These are phyloP conservation scores for Anabas testudineus DNA, from an alignment of 2,797 vertebrate genomes.

Conservation along the genomic window DNA sequence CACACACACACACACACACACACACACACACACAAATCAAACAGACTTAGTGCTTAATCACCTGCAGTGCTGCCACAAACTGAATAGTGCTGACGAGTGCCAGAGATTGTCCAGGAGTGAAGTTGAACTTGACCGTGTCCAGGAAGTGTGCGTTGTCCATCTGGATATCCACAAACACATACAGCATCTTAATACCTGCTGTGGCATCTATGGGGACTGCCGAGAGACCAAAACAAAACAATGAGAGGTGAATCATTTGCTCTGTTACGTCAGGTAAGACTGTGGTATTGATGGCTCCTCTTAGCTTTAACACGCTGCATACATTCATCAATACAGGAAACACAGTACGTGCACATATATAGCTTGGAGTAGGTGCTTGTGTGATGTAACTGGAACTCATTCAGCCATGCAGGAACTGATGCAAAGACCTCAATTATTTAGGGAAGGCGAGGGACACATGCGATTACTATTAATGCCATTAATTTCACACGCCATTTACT, in stretches of 20 bases:
- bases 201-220: conserved; percentile 94
- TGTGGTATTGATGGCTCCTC: conserved; percentile 50
- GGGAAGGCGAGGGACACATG: conserved; percentile 70
- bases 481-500: conserved; percentile 83
- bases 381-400: conserved; percentile 48
- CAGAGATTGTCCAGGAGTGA: conserved; percentile 84
- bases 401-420: conserved; percentile 52
- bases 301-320: conserved; percentile 45
- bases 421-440: conserved; percentile 77
- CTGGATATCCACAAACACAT: conserved; percentile 98
- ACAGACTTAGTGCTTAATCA: conserved; percentile 66
- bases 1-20: conserved; percentile 7
- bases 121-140: conserved; percentile 94
- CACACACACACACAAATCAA: not conserved
- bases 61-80: conserved; percentile 96
- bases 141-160: conserved; percentile 95
- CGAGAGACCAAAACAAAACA: conserved; percentile 48
- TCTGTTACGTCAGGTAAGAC: conserved; percentile 59
- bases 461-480: conserved; percentile 80
- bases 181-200: conserved; percentile 93
- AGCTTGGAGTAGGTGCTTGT: conserved; percentile 4
- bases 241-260: conserved; percentile 65
- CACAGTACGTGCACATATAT: conserved; percentile 4
- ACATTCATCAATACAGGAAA: conserved; percentile 24
- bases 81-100: conserved; percentile 98